Conservation (phyloP, 2,797 vertebrate genomes). For the Sebastes vulpes region DNA sequence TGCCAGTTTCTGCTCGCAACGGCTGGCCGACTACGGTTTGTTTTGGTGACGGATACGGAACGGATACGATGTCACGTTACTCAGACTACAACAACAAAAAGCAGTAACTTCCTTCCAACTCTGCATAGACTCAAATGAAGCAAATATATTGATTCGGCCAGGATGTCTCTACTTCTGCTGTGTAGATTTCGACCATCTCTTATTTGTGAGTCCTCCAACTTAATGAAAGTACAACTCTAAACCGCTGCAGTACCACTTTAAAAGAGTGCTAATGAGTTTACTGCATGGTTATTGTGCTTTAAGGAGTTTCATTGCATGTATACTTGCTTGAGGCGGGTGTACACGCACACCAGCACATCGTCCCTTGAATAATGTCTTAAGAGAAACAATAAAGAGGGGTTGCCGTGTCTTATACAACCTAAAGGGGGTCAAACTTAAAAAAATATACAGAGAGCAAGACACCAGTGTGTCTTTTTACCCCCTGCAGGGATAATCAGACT, state of each 20-base stretch:
- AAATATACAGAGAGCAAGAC: slow-evolving; percentile 16
- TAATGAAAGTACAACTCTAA: slow-evolving; percentile 4
- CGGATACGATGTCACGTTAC: too few relatives aligned
- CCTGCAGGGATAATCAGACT: slow-evolving; percentile 71
- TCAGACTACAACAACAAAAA: too few relatives aligned
- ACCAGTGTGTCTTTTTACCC: slow-evolving; percentile 43
- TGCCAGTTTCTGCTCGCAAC: too few relatives aligned
- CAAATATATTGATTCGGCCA: neutral
- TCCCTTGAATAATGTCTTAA: neutral
- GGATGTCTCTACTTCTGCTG: neutral
- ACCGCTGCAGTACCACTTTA: neutral
- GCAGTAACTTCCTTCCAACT: too few relatives aligned
- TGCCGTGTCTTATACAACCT: neutral
- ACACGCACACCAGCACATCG: neutral
- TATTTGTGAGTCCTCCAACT: slow-evolving; percentile 1
- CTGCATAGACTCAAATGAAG: too few relatives aligned
- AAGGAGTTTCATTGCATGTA: slow-evolving; percentile 4
- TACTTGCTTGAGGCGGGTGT: slow-evolving; percentile 12
- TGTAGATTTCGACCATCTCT: neutral
- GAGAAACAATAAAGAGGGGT: slow-evolving; percentile 9
- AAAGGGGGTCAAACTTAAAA: slow-evolving; percentile 38
- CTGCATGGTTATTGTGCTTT: slow-evolving; percentile 9
- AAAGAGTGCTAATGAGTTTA: slow-evolving; percentile 11
- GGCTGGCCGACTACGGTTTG: too few relatives aligned
- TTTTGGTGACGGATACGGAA: too few relatives aligned